These are phyloP conservation scores for Amyelois transitella DNA, from an alignment of 1,140 invertebrate genomes.

Conservation along the genomic window DNA sequence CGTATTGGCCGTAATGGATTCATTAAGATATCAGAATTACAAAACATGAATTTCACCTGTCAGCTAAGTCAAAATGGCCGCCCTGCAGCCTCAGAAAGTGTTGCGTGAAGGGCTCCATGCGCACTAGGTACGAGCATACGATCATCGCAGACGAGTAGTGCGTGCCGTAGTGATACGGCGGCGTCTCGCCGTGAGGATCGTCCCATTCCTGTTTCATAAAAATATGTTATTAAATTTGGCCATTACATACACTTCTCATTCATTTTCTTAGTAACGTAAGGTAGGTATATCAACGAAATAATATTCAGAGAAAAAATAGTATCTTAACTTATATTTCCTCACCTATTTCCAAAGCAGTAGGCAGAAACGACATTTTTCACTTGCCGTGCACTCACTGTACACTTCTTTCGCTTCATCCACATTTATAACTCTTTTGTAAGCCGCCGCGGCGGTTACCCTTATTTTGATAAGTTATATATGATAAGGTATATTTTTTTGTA, in stretches of 20 bases:
- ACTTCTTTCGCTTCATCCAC: background rate
- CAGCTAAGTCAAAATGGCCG: conserved; percentile 98
- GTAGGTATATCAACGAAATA: too few species aligned
- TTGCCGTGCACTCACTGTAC: background rate
- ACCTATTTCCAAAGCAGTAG: too few species aligned
- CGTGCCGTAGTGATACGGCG: conserved; percentile 99
- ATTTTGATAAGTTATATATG: background rate
- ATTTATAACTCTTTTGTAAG: background rate
- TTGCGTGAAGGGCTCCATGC: conserved; percentile 99
- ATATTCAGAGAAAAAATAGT: too few species aligned
- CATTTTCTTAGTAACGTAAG: too few species aligned
- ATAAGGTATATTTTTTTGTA: background rate
- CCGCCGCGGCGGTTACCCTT: too few species aligned
- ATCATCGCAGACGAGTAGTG: conserved; percentile 99
- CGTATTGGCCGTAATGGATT: background rate
- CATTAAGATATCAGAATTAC: background rate
- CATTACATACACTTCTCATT: too few species aligned
- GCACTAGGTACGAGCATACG: conserved; percentile 97
- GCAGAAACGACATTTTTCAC: too few species aligned
- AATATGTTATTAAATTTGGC: background rate
- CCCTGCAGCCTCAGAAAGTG: conserved; percentile 97
- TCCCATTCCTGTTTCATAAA: conserved; percentile 89
- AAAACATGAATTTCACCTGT: conserved; percentile 66
- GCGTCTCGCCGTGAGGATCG: conserved; percentile 96
- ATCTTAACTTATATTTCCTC: too few species aligned